Evolutionary conservation across 2,888 invertebrate species (phyloP), one percentile per base, ranked within the genome.

Genomic region (Agriopis marginaria): DNA sequence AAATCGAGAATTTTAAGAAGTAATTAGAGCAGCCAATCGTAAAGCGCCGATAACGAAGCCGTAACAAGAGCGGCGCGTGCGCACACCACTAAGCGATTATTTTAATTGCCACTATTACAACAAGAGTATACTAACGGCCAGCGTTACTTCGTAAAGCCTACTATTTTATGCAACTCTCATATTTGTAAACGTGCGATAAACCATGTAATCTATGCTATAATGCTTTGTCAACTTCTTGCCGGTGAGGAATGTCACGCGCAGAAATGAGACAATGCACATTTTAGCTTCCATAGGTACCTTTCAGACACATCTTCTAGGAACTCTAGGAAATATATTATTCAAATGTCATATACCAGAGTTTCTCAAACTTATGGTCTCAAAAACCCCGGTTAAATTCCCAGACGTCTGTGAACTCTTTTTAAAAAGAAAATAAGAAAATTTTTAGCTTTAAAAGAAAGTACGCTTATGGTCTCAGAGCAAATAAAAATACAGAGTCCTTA

Each of bases 31-130:
- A 73, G 73, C 75, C 79, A 82, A 83, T 86, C 82, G 79, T 85
- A 81, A 86, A 81, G 12, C 77, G 71, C 71, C 84, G 85, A 87
- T 87, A 88, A 86, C 86, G 80, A 82, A 60, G 61, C 42, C 76
- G 83, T 83, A 81, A 83, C 75, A 76, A 84, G 80, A 80, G 73
- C 77, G 79, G 75, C 86, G 85, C 84, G 85, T 84, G 85, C 84
- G 85, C 86, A 80, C 65, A 77, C 47, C 55, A 72, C 72, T 45
- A 14, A 71, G 66, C 77, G 79, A 81, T 84, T 82, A 82, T 77
- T 79, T 84, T 86, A 85, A 85, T 86, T 82, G 83, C 76, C 62
- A n/a, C 69, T 78, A 82, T 82, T 84, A 83, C 73, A 76, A 75
- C 74, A 66, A 74, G 75, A 74, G 74, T 73, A 23, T 23, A 60